Percentiles rank a stretch among this genome's conserved stretches.
Conservation (phyloP, 2,888 invertebrate genomes). For the Xanthia togata region DNA sequence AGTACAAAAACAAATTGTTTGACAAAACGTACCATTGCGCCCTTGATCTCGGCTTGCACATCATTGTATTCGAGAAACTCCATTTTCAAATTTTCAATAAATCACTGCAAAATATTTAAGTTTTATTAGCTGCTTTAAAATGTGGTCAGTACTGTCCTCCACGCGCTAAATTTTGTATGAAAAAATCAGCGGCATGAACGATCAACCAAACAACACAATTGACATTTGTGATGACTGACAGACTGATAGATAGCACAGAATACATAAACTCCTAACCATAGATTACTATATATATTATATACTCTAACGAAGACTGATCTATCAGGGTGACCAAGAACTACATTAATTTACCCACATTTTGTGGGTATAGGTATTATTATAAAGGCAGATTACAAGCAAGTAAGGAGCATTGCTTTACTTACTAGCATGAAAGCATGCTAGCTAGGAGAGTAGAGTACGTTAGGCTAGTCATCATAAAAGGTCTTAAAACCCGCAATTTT, state of each 20-base stretch:
- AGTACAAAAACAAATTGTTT: slow-evolving; percentile 8
- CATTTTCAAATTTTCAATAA: slow-evolving; percentile 81
- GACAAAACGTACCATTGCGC: slow-evolving; percentile 93
- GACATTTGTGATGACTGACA: slow-evolving; percentile 30
- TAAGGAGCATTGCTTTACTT: too few relatives aligned
- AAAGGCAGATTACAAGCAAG: neutral
- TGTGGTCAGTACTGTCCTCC: slow-evolving; percentile 46
- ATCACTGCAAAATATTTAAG: neutral
- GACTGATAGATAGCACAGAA: neutral
- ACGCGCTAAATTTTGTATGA: slow-evolving; percentile 55
- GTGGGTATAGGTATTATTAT: neutral
- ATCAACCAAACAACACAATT: slow-evolving; percentile 56
- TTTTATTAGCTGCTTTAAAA: slow-evolving; percentile 24
- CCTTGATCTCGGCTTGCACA: slow-evolving; percentile 95
- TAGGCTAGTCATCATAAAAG: too few relatives aligned
- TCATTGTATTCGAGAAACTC: slow-evolving; percentile 97
- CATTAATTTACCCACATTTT: neutral
- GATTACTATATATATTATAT: too few relatives aligned
- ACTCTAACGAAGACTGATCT: neutral
- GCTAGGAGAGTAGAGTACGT: too few relatives aligned
- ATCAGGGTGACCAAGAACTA: slow-evolving; percentile 34
- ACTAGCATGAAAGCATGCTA: too few relatives aligned
- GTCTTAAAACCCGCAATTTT: too few relatives aligned
- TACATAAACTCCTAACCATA: too few relatives aligned
- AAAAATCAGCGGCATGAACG: slow-evolving; percentile 50